Evolutionary conservation across 2,888 invertebrate species (phyloP).

Genomic region (Pyrocoelia pectoralis): DNA sequence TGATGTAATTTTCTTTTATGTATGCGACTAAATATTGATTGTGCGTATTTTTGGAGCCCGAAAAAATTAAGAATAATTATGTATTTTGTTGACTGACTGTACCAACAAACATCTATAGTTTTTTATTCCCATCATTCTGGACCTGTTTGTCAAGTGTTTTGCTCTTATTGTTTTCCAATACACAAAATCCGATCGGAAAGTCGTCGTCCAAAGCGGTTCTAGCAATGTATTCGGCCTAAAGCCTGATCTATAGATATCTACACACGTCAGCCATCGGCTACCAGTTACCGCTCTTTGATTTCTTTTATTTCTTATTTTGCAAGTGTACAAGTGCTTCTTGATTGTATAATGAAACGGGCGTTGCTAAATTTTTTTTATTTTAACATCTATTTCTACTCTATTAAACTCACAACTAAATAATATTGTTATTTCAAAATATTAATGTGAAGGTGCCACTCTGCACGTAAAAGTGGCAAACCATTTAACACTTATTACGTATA

Average conservation of each 20-base stretch:
- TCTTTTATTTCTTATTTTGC: constrained; percentile 34
- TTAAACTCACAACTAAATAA: too few species aligned
- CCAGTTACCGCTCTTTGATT: constrained; percentile 44
- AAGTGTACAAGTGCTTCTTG: constrained; percentile 41
- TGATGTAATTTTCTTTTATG: neutral
- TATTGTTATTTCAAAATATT: too few species aligned
- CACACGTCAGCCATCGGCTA: constrained; percentile 45
- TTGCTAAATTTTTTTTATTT: constrained; percentile 24
- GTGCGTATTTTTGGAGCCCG: neutral
- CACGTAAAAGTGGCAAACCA: too few species aligned
- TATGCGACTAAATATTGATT: neutral
- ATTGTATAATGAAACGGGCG: constrained; percentile 40
- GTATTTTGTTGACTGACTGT: constrained; percentile 23
- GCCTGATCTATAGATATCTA: constrained; percentile 47
- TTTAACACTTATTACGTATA: constrained; percentile 9
- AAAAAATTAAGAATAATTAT: neutral
- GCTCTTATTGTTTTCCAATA: constrained; percentile 46
- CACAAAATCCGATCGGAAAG: constrained; percentile 46
- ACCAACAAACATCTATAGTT: constrained; percentile 25
- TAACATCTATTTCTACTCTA: constrained; percentile 2
- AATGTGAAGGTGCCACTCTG: too few species aligned
- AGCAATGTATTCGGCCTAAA: constrained; percentile 41
- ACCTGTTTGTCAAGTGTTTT: constrained; percentile 43
- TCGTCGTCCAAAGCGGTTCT: constrained; percentile 43
- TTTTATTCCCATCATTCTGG: constrained; percentile 41